Base-by-base conservation (phyloP, 2,888 invertebrate genomes). In the Bimastos eiseni region DNA sequence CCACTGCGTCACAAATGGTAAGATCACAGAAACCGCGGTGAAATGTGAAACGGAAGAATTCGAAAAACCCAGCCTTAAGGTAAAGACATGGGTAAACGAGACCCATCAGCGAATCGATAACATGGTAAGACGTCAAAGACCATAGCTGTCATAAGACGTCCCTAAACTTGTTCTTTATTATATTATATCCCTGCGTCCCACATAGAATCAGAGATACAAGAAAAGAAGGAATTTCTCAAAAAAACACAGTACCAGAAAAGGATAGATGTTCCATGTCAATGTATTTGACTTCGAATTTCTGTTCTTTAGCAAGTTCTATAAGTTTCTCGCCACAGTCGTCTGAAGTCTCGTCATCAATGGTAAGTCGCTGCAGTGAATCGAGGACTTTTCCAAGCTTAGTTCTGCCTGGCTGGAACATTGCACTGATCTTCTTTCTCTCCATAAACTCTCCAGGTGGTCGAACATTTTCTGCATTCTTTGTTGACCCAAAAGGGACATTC, bases 261-360 rank as follows among this genome's bases (percentile, higher is more conserved):
- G 97, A 97, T 94, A 97, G 97, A 95, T 98, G 98, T 95, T 98
- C 98, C 92, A 98, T 97, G 94, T 98, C 98, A 92, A 98, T 98
- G 94, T 98, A 98, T 30, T 98, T 98, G 34, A 98, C 97, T 95
- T 98, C 98, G 95, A 98, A 98, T 91, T 97, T 96, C 95, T 98
- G 98, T 95, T 98, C 98, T 17, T 96, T 96, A 24, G 98, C 97
- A 92, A 98, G 97, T 95, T 98, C 98, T 95, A 97, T 97, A 92
- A 98, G 96, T 95, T 98, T 97, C 95, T 97, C 97, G 36, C 98
- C 97, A 94, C 97, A 97, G 95, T 98, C 97, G 94, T 98, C 96
- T 24, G 83, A 70, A 38, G 33, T 84, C 88, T 84, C 70, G 21
- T 90, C 49, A 17, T 89, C 84, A 33, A 89, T 44, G 21, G 34